Evolutionary conservation across 1,140 invertebrate genomes (phyloP).

Genomic region (Latrodectus geometricus): DNA sequence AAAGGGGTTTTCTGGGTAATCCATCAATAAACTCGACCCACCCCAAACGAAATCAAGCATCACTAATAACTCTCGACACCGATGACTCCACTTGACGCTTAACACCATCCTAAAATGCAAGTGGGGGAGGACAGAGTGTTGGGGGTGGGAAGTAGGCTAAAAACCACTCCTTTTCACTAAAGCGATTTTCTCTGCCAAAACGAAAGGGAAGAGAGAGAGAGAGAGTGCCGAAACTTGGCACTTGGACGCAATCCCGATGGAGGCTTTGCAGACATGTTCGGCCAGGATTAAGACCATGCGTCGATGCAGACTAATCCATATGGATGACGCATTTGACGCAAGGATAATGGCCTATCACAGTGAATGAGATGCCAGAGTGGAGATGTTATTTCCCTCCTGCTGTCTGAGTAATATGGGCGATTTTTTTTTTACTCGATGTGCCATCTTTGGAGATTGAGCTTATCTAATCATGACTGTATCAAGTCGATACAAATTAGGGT

Average conservation of each 20-base stretch:
- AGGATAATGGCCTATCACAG: conserved; percentile 36
- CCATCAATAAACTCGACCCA: background rate
- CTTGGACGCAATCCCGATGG: background rate
- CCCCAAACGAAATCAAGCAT: background rate
- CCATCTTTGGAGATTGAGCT: too few relatives aligned
- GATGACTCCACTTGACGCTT: background rate
- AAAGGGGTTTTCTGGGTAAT: background rate
- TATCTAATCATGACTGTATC: too few relatives aligned
- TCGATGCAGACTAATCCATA: conserved; percentile 17
- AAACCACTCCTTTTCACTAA: background rate
- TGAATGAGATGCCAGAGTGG: background rate
- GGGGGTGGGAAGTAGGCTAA: background rate
- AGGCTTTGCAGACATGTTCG: background rate
- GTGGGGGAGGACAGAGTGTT: background rate
- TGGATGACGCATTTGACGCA: conserved; percentile 42
- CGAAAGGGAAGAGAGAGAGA: background rate
- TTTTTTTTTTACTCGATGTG: background rate
- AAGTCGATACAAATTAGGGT: too few relatives aligned
- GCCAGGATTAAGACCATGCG: background rate
- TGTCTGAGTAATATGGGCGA: background rate
- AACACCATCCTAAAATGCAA: background rate
- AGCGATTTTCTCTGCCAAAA: background rate
- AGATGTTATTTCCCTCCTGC: background rate
- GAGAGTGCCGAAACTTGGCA: background rate
- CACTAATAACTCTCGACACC: background rate